These are phyloP conservation scores for Pteruthius melanotis DNA, from an alignment of 2,113 vertebrate genomes.

Conservation along the genomic window DNA sequence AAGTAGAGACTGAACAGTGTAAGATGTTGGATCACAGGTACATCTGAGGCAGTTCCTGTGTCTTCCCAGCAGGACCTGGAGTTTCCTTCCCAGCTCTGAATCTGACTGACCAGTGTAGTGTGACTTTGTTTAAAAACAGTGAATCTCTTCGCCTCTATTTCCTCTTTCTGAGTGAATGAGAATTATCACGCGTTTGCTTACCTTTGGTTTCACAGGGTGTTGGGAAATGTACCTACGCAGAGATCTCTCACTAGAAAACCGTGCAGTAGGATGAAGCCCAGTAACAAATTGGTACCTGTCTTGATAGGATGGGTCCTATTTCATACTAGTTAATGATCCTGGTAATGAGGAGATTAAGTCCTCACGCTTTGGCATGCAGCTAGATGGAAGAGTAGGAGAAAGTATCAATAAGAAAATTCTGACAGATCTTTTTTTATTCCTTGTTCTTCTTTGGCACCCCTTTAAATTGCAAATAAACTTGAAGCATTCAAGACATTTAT, in stretches of 20 bases:
- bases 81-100: not conserved
- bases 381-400: not conserved
- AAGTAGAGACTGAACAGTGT: not conserved
- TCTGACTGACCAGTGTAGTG: not conserved
- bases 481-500: not conserved
- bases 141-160: not conserved
- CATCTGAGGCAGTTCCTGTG: not conserved
- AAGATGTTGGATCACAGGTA: not conserved
- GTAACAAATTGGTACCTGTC: not conserved
- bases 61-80: not conserved
- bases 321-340: not conserved
- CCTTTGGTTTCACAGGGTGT: not conserved
- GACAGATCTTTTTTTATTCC: not conserved
- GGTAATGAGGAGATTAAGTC: not conserved
- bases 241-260: not conserved
- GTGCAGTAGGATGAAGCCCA: not conserved
- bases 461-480: slow-evolving; percentile 13
- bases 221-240: not conserved
- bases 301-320: not conserved
- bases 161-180: not conserved
- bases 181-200: not conserved
- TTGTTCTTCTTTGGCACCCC: not conserved
- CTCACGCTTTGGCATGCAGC: not conserved
- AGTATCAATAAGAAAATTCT: not conserved
- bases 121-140: not conserved